Percentiles rank a stretch among this genome's conserved stretches.
Conservation (phyloP, 2,888 invertebrate species). For the Rotaria sp. region DNA sequence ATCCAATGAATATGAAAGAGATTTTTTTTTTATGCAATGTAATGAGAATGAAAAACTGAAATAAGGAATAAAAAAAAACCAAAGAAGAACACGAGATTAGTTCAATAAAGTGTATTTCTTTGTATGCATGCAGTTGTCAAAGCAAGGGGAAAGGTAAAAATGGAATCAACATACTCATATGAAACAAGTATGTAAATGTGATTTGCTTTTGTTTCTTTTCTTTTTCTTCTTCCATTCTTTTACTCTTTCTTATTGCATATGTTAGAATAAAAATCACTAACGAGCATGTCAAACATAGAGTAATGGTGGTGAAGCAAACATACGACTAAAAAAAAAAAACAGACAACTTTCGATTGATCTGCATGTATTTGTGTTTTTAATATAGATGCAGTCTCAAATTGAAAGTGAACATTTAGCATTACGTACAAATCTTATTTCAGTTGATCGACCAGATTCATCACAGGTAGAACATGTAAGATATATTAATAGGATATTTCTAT, state of each 20-base stretch:
- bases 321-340: neutral
- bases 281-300: neutral
- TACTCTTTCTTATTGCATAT: neutral
- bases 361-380: neutral
- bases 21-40: neutral
- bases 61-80: neutral
- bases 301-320: constrained; percentile 9
- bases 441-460: constrained; percentile 28
- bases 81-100: neutral
- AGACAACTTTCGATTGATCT: neutral
- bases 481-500: neutral
- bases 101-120: neutral
- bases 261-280: neutral
- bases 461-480: neutral
- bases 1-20: no score
- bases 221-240: neutral
- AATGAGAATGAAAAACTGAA: neutral
- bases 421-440: neutral
- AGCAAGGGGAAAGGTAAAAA: neutral
- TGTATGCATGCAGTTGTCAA: neutral
- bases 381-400: neutral
- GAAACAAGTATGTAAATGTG: neutral
- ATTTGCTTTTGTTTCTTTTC: neutral
- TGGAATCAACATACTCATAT: neutral
- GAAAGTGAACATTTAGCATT: neutral